Evolutionary conservation across 1,140 invertebrate species (phyloP).

Genomic region (Drosophila bocqueti): DNA sequence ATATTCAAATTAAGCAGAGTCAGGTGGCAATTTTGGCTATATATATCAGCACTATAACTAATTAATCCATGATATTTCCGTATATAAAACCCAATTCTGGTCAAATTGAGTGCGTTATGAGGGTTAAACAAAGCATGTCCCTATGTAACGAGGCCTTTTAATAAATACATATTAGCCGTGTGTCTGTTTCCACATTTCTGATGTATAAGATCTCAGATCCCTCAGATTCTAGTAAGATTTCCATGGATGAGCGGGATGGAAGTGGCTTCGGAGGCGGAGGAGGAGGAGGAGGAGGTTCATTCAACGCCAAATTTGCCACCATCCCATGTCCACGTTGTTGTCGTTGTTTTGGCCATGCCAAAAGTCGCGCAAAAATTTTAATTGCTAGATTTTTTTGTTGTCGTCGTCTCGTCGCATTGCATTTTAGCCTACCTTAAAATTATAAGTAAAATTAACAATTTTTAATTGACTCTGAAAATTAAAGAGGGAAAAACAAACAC

Average conservation of each 20-base stretch:
- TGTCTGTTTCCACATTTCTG: neutral
- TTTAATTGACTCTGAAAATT: conserved; percentile 83
- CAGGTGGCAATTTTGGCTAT: neutral
- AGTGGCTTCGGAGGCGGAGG: neutral
- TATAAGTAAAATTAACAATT: conserved; percentile 82
- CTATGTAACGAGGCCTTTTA: neutral
- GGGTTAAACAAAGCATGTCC: conserved; percentile 11
- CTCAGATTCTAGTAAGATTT: conserved; percentile 6
- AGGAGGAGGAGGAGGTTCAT: conserved; percentile 22
- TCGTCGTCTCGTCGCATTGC: conserved; percentile 54
- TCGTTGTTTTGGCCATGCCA: conserved; percentile 49
- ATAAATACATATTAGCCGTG: neutral
- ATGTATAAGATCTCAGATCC: neutral
- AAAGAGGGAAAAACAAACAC: conserved; percentile 33
- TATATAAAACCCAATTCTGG: conserved; percentile 3
- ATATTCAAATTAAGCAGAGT: neutral
- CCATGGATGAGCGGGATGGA: neutral
- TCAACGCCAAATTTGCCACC: conserved; percentile 61
- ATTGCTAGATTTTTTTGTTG: conserved; percentile 62
- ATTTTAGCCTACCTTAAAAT: conserved; percentile 76
- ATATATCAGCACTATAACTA: neutral
- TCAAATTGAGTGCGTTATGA: conserved; percentile 20
- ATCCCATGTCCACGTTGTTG: conserved; percentile 21
- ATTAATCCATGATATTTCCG: neutral
- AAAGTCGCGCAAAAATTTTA: conserved; percentile 78